Evolutionary conservation across 2,797 vertebrate species (phyloP).

Genomic region (Sylvilagus floridanus): DNA sequence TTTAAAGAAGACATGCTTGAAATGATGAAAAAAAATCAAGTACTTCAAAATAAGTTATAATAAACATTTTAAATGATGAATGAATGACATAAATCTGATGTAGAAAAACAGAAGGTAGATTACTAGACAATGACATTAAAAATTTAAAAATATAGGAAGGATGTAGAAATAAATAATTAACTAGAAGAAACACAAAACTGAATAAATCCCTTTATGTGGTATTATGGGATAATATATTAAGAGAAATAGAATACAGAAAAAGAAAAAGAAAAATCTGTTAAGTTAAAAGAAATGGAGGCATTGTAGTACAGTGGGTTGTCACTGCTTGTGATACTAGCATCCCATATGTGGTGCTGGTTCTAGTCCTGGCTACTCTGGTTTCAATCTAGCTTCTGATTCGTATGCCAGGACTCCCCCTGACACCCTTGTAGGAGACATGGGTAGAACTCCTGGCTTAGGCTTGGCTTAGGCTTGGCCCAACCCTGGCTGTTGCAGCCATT

Average conservation of each 20-base stretch:
- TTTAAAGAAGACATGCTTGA: neutral
- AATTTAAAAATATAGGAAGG: neutral
- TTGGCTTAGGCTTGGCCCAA: no score
- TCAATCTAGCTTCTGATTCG: no score
- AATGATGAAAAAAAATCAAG: neutral
- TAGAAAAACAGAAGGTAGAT: neutral
- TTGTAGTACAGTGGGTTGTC: no score
- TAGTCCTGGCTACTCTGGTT: no score
- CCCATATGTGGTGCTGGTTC: no score
- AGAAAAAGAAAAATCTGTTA: neutral
- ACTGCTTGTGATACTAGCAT: no score
- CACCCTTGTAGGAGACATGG: no score
- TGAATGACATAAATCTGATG: neutral
- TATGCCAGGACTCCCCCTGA: no score
- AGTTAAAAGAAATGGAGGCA: no score
- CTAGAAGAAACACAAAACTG: neutral
- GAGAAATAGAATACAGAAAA: neutral
- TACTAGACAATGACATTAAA: neutral
- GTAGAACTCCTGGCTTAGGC: no score
- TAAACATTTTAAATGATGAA: neutral
- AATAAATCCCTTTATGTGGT: neutral
- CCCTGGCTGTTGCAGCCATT: no score
- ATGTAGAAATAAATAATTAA: neutral
- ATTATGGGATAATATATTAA: neutral
- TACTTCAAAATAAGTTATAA: neutral